Evolutionary conservation across 1,140 invertebrate genomes (phyloP).

Genomic region (Tetramorium simillimum): DNA sequence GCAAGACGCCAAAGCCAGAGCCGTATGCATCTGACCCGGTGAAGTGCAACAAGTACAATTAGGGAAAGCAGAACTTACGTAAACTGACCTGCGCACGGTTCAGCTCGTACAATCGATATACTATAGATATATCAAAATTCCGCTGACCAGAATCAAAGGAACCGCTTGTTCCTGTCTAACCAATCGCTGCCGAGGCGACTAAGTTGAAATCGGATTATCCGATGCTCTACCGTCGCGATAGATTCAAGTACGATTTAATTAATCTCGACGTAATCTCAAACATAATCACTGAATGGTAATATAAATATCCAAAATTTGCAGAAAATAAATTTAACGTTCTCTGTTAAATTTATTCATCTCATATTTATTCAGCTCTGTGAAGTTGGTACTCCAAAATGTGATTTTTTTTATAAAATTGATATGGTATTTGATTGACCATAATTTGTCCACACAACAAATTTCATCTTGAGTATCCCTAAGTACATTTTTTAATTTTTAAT

Average conservation of each 20-base stretch:
- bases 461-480: no score
- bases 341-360: neutral
- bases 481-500: no score
- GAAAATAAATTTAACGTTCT: neutral
- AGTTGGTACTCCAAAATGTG: no score
- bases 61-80: slow-evolving; percentile 71
- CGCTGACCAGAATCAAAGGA: slow-evolving; percentile 60
- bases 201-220: slow-evolving; percentile 32
- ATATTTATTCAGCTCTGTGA: no score
- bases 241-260: slow-evolving; percentile 18
- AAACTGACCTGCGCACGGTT: slow-evolving; percentile 71
- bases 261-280: slow-evolving; percentile 6
- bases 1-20: slow-evolving; percentile 65
- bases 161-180: slow-evolving; percentile 14
- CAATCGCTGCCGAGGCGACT: neutral
- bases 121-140: slow-evolving; percentile 52
- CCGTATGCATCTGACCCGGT: slow-evolving; percentile 68
- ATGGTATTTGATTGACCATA: no score
- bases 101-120: slow-evolving; percentile 62
- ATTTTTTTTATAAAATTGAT: no score
- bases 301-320: slow-evolving; percentile 5
- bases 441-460: no score
- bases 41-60: slow-evolving; percentile 76
- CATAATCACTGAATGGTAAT: neutral
- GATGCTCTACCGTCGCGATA: neutral